Percentiles rank a stretch among this genome's conserved stretches.
phyloP scores from a whole-genome alignment of 2,113 vertebrate genomes.

The Rhinolophus ferrumequinum region DNA sequence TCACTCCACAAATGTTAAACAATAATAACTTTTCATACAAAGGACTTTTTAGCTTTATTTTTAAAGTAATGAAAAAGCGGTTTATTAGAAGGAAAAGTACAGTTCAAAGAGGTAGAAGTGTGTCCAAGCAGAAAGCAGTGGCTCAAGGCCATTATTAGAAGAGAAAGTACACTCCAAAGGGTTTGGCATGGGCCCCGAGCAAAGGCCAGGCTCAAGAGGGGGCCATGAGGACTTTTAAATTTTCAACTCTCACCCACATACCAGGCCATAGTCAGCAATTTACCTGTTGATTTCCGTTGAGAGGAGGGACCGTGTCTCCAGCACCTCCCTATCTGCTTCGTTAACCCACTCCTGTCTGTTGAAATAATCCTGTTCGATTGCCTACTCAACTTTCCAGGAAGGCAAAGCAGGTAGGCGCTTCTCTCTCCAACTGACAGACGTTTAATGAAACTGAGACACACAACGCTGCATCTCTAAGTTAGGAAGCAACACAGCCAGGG shows the following conservation, averaged over 20 bases:
- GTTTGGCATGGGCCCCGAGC: no score
- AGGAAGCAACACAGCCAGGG: background rate
- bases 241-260: background rate
- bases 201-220: no score
- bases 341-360: background rate
- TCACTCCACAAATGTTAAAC: background rate
- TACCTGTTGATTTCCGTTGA: background rate
- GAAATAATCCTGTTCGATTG: background rate
- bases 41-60: background rate
- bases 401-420: background rate
- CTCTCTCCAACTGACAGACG: background rate
- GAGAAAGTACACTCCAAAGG: no score
- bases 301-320: background rate
- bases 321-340: background rate
- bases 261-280: background rate
- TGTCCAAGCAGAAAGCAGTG: no score
- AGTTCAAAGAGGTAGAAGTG: no score
- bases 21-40: background rate
- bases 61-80: no score
- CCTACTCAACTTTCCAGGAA: background rate
- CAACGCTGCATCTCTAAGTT: no score
- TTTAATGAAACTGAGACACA: background rate
- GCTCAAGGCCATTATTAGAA: no score
- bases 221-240: background rate
- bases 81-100: no score